phyloP scores from a whole-genome alignment of 2,888 invertebrate species.

The Pyrochroa serraticornis region DNA sequence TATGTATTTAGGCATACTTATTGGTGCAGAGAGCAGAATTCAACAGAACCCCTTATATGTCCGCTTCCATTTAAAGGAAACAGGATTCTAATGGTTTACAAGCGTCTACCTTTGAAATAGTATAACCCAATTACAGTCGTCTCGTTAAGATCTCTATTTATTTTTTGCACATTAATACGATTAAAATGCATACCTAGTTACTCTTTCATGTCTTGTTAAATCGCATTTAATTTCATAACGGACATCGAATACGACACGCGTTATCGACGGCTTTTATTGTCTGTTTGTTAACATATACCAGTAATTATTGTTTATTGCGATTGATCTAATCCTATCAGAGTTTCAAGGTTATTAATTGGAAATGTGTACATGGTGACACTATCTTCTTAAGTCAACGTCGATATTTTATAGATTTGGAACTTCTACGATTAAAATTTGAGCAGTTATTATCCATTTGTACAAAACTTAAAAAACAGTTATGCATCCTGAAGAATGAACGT shows the following conservation, averaged over 20 bases:
- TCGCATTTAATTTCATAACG: not conserved
- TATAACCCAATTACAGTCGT: conserved; percentile 14
- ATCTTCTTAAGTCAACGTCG: not conserved
- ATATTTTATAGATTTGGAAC: not conserved
- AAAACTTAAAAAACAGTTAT: too few species aligned
- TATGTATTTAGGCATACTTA: not conserved
- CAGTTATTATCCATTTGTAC: too few species aligned
- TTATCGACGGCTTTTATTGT: conserved; percentile 7
- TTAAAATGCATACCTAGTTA: too few species aligned
- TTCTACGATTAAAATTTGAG: too few species aligned
- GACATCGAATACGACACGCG: not conserved
- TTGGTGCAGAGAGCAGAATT: conserved; percentile 1
- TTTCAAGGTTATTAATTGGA: conserved; percentile 4
- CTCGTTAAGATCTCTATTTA: conserved; percentile 7
- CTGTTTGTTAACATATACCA: conserved; percentile 7
- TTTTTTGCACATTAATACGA: not conserved
- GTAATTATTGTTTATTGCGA: conserved; percentile 9
- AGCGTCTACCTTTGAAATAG: conserved; percentile 4
- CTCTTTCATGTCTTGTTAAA: too few species aligned
- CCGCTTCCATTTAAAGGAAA: conserved; percentile 22
- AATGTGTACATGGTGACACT: too few species aligned
- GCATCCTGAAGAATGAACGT: too few species aligned
- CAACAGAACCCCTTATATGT: conserved; percentile 13
- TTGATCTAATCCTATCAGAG: conserved; percentile 1
- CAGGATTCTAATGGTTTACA: conserved; percentile 7